Evolutionary conservation across 2,797 vertebrate genomes (phyloP).

Genomic region (Brotula barbata): DNA sequence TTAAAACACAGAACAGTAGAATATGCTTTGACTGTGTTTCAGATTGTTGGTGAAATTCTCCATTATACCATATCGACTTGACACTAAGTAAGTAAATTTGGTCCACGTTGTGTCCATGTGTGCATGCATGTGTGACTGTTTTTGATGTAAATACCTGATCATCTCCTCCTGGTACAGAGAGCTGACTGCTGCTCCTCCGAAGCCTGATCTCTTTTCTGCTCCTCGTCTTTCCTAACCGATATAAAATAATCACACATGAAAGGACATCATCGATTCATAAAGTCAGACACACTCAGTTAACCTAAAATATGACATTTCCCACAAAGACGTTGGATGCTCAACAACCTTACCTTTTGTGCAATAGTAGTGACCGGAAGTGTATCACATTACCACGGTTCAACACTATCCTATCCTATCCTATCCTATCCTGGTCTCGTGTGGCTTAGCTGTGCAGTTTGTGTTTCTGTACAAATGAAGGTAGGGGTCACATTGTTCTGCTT

Average conservation of each 20-base stretch:
- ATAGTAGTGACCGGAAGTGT: background rate
- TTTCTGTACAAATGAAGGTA: conserved; percentile 4
- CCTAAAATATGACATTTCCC: conserved; percentile 4
- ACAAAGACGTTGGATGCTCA: background rate
- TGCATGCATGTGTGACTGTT: background rate
- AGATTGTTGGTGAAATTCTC: no score
- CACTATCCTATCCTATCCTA: no score
- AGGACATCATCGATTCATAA: conserved; percentile 29
- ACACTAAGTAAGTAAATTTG: no score
- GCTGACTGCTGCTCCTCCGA: conserved; percentile 93
- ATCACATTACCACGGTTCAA: background rate
- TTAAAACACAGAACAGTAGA: background rate
- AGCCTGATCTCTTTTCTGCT: conserved; percentile 83
- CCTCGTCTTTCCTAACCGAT: conserved; percentile 79
- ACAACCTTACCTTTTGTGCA: conserved; percentile 2
- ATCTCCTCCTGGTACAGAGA: conserved; percentile 95
- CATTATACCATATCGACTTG: no score
- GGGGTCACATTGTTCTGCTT: conserved; percentile 21
- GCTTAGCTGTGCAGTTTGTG: conserved; percentile 12
- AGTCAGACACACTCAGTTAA: background rate
- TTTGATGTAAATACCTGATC: conserved; percentile 85
- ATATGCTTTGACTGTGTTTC: no score
- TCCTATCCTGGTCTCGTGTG: conserved; percentile 6
- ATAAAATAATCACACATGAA: conserved; percentile 57
- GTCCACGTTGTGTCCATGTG: background rate